These are phyloP conservation scores for Pemphredon lugubris DNA, from an alignment of 2,888 invertebrate species.

Conservation along the genomic window DNA sequence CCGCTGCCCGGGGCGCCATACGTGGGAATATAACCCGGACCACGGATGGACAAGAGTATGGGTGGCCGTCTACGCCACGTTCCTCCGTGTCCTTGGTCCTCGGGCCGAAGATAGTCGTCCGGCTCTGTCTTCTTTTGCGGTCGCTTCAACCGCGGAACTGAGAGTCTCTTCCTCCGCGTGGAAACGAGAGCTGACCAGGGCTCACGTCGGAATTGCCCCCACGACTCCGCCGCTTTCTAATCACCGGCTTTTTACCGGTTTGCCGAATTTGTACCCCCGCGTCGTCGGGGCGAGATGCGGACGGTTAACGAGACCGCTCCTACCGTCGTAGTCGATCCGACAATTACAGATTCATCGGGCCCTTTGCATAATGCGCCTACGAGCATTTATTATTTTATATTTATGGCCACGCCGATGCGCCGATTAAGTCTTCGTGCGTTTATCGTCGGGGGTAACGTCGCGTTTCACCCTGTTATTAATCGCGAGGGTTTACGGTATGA, in stretches of 20 bases:
- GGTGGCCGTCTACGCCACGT: slow-evolving; percentile 75
- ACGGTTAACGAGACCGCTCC: neutral
- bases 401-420: too few relatives aligned
- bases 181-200: slow-evolving; percentile 48
- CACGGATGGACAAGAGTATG: slow-evolving; percentile 63
- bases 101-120: slow-evolving; percentile 66
- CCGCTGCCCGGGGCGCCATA: slow-evolving; percentile 75
- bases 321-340: neutral
- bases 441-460: too few relatives aligned
- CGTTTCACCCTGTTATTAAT: too few relatives aligned
- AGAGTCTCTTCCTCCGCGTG: slow-evolving; percentile 36
- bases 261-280: slow-evolving; percentile 50
- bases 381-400: too few relatives aligned
- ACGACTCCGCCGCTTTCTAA: slow-evolving; percentile 62
- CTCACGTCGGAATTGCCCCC: slow-evolving; percentile 37
- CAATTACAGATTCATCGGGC: neutral
- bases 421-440: too few relatives aligned
- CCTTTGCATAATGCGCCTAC: too few relatives aligned
- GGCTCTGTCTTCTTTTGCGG: slow-evolving; percentile 59
- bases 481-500: too few relatives aligned
- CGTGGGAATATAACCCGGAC: slow-evolving; percentile 75
- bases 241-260: slow-evolving; percentile 62
- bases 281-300: neutral
- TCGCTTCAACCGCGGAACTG: slow-evolving; percentile 51
- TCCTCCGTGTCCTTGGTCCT: slow-evolving; percentile 74